Percentiles rank a stretch among this genome's conserved stretches.
Evolutionary conservation across 30 jellyfish, hydroid and myxozoan genomes (phyloP).

Genomic region (Mastigias papua): DNA sequence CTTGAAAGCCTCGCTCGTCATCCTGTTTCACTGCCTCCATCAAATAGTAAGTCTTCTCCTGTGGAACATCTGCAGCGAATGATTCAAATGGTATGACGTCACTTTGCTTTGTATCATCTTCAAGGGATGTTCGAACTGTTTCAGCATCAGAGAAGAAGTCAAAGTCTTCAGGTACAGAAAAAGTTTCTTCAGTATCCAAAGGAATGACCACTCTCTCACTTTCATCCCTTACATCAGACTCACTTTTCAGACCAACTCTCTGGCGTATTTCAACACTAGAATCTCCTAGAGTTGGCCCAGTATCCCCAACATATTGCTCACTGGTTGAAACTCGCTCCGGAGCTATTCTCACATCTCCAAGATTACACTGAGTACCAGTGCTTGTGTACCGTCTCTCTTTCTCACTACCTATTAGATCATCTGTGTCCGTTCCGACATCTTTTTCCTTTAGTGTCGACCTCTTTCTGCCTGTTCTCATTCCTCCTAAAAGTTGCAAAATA

Average conservation of each 20-base stretch:
- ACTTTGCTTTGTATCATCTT: too few relatives aligned
- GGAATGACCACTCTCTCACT: neutral
- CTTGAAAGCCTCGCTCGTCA: too few relatives aligned
- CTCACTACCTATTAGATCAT: neutral
- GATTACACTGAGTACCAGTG: conserved; percentile 61
- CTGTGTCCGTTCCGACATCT: conserved; percentile 21
- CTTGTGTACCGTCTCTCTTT: neutral
- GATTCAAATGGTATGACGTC: too few relatives aligned
- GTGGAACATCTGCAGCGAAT: too few relatives aligned
- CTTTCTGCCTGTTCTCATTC: neutral
- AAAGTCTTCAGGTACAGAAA: neutral
- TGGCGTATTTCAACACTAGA: neutral
- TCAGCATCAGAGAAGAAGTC: neutral
- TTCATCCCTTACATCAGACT: neutral
- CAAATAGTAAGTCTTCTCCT: too few relatives aligned
- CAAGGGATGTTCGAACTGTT: neutral
- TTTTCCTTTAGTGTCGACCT: neutral
- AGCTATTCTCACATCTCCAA: neutral
- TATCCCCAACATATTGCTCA: neutral
- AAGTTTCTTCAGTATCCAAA: neutral
- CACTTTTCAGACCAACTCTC: neutral
- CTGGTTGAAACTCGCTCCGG: neutral
- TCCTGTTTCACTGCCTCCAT: too few relatives aligned
- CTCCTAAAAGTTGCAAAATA: too few relatives aligned
- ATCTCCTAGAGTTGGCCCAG: neutral